Base-by-base conservation (phyloP, 2,888 invertebrate species). In the Drosophila borealis region DNA sequence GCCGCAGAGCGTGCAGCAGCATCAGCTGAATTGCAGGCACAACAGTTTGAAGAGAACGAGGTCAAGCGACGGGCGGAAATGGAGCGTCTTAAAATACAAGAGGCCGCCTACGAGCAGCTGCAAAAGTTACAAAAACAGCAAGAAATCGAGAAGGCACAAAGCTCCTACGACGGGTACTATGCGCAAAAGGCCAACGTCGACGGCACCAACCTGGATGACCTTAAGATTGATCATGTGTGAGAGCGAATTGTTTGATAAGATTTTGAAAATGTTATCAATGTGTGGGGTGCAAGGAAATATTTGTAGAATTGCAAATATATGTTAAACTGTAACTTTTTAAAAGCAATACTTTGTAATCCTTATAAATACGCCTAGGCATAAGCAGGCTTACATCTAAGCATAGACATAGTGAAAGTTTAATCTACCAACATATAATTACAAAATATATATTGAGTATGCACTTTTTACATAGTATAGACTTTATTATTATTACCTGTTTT, bases 1-100 rank as follows among this genome's bases (percentile, higher is more conserved):
- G 89, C 89, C 21, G 88, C 78, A 2, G 85, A 89, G 39, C 75
- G 88, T 4, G 89, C 85, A 29, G 90, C 88, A 3, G 91, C 91
- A 1, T 84, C 87, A 5, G 91, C 90, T 2, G 91, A 91, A 48
- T 59, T 91, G 13, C 89, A 88, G 49, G 80, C 89, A 4, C 91
- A 91, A 37, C 88, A 91, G 60, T 80, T 80, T 13, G 89, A 91
- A 61, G 91, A 91, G 66, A 82, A 87, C 45, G 90, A 89, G 45
- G 70, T 80, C 5, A 90, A 90, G 50, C 89, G 88, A 0, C 74
- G 78, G 11, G 90, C 89, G 2, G 84, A 91, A 21, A 71, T 81
- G 50, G 90, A 89, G 19, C 80, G 90, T 0, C 83, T 76, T 8
- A 89, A 83, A 42, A 87, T 91, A 4, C 91, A 91, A 44, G 90